Conservation (phyloP, 2,113 vertebrate species). For the Platysteira castanea region DNA sequence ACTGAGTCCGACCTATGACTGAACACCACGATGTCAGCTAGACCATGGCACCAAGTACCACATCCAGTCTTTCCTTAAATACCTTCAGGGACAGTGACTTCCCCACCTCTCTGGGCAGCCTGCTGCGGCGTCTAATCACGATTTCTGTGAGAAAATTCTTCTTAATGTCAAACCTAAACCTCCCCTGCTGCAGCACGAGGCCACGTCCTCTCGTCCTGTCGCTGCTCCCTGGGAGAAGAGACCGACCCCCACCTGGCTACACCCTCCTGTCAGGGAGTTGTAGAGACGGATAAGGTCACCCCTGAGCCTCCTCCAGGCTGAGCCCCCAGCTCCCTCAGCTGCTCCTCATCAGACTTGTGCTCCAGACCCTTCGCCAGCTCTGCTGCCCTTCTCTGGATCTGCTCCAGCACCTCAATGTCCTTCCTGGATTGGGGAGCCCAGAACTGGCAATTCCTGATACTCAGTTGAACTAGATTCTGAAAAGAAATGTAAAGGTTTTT, state of each 20-base stretch:
- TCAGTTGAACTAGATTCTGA: background rate
- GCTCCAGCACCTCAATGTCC: background rate
- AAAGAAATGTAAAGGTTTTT: background rate
- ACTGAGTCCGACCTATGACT: background rate
- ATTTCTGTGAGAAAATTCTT: background rate
- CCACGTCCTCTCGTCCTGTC: accelerated
- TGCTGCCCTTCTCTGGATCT: background rate
- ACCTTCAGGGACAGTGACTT: background rate
- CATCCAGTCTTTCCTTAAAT: background rate
- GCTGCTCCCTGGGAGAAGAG: background rate
- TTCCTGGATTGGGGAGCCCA: background rate
- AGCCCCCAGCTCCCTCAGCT: background rate
- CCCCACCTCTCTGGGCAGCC: background rate
- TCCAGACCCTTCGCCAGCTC: background rate
- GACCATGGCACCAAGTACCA: background rate
- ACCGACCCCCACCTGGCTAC: background rate
- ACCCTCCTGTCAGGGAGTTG: background rate
- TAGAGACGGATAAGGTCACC: background rate
- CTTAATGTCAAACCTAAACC: background rate
- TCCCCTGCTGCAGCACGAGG: background rate
- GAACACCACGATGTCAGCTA: background rate
- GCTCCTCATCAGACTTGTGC: no score
- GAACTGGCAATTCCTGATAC: background rate
- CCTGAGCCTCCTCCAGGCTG: background rate
- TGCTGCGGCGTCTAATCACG: accelerated